These are phyloP conservation scores for Guaruba guarouba DNA, from an alignment of 2,113 vertebrate genomes.

Conservation along the genomic window DNA sequence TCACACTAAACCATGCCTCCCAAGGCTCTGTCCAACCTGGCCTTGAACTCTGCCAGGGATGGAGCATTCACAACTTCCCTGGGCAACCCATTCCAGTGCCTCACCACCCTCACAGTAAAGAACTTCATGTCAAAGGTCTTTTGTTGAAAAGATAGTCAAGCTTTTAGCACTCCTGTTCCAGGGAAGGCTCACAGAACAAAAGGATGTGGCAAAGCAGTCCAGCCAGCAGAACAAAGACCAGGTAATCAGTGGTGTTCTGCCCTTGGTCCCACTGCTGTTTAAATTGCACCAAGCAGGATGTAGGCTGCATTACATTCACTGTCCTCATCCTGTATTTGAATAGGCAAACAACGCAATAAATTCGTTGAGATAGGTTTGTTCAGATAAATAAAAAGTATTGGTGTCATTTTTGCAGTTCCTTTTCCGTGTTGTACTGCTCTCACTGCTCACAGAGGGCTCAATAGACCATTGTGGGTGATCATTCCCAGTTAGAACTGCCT, in stretches of 20 bases:
- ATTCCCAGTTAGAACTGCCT: neutral
- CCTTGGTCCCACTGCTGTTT: neutral
- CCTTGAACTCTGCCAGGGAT: too few relatives aligned
- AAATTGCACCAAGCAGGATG: constrained; percentile 14
- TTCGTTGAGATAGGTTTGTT: constrained; percentile 20
- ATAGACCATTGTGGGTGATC: neutral
- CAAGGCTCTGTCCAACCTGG: too few relatives aligned
- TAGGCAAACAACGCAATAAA: constrained; percentile 25
- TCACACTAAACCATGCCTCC: too few relatives aligned
- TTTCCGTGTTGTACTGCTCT: neutral
- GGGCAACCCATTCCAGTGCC: too few relatives aligned
- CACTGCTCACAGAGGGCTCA: neutral
- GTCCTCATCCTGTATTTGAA: constrained; percentile 42
- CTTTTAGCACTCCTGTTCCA: neutral
- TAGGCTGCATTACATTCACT: neutral
- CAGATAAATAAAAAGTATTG: neutral
- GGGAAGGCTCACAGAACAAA: neutral
- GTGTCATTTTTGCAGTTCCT: neutral
- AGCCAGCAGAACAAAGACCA: neutral
- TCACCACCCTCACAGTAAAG: too few relatives aligned
- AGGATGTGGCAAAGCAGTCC: neutral
- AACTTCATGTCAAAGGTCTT: neutral
- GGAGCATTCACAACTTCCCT: too few relatives aligned
- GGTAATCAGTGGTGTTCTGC: neutral
- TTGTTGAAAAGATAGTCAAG: neutral